phyloP scores from a whole-genome alignment of 2,797 vertebrate genomes.

The Momotus momota region DNA sequence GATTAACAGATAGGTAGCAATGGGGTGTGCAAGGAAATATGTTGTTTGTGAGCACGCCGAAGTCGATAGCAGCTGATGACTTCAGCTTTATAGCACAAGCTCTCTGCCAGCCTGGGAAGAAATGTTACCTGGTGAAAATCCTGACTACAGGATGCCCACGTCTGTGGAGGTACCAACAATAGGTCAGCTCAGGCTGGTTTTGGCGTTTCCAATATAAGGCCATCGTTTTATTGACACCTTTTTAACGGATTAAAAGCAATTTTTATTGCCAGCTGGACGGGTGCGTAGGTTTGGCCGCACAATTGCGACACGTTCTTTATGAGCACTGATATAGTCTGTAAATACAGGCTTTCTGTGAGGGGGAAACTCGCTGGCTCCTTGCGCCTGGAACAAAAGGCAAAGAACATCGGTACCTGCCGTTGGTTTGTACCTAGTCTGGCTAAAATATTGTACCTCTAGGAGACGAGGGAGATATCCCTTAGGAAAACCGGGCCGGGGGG shows the following conservation, averaged over 20 bases:
- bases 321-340: background rate
- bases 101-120: background rate
- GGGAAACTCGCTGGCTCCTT: background rate
- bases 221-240: background rate
- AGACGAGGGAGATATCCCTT: background rate
- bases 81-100: background rate
- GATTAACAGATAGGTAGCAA: accelerated
- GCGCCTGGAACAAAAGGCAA: background rate
- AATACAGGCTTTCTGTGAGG: background rate
- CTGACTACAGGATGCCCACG: accelerated
- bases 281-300: background rate
- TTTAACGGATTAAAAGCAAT: background rate
- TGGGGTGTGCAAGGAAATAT: accelerated
- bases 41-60: background rate
- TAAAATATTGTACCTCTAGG: background rate
- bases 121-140: background rate
- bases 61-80: background rate
- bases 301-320: background rate
- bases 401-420: background rate
- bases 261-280: background rate
- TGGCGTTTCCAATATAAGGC: background rate
- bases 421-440: background rate
- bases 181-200: background rate
- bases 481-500: background rate
- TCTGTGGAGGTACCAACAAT: background rate